Base-by-base conservation (phyloP, 2,888 invertebrate genomes). In the Mythimna ferrago region DNA sequence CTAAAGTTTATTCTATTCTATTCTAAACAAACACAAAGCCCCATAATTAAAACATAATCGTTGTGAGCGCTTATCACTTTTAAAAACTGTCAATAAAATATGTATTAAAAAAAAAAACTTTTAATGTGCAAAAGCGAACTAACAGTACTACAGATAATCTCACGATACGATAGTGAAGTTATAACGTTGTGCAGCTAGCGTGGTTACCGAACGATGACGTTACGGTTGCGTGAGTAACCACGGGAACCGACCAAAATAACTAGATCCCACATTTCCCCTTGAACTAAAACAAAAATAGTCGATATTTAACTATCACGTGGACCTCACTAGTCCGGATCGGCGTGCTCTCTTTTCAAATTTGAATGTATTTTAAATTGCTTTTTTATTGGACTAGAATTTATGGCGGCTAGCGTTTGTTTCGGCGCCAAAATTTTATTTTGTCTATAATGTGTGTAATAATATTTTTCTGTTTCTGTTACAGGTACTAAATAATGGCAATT, bases 331-430 rank as follows among this genome's bases (percentile, higher is more conserved):
- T 80, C 71, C 91, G 89, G 92, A 72, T 85, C 82, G 81, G 86
- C 78, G 86, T 88, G 92, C 90, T 92, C 92, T 91, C 89, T 91
- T 92, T 94, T 91, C 88, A 93, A 89, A 93, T 94, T 94, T 92
- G 93, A 93, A 92, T 93, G 92, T 93, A 93, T 93, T 94, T 93
- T 92, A 93, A 94, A 95, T 95, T 95, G 93, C 94, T 94, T 95
- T 95, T 95, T 95, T 95, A 95, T 95, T 95, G 93, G 95, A 91
- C 90, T 92, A 90, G 90, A 94, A 95, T 95, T 95, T 95, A 95
- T 94, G 91, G 89, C 86, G 86, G 89, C 89, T 88, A 89, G 90
- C 88, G 88, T 92, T 89, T 90, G 91, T 92, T 93, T 93, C 92
- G 92, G 93, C 91, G 94, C 94, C 94, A 93, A 93, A 93, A 81